phyloP scores from a whole-genome alignment of 1,140 invertebrate genomes.

The Aphis craccivora region DNA sequence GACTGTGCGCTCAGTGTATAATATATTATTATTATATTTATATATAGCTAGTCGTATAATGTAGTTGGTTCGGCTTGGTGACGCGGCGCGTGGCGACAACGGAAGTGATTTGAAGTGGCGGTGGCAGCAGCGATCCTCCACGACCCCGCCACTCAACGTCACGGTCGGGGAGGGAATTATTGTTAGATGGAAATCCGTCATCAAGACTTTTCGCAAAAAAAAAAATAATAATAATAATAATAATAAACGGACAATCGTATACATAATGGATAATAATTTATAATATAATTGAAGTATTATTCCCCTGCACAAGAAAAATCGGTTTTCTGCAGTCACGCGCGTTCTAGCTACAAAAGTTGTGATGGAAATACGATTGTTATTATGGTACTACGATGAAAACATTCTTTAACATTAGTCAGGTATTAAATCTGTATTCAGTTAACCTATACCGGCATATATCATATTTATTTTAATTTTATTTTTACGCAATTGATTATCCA shows the following conservation, averaged over 20 bases:
- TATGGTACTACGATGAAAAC: too few relatives aligned
- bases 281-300: background rate
- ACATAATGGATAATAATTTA: slow-evolving; percentile 6
- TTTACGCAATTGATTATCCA: background rate
- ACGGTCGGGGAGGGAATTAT: background rate
- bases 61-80: background rate
- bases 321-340: background rate
- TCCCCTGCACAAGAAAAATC: background rate
- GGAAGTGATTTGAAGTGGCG: slow-evolving; percentile 20
- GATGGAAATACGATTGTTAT: too few relatives aligned
- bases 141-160: background rate
- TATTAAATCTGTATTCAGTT: too few relatives aligned
- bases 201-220: background rate
- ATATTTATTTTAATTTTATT: background rate
- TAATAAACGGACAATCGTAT: background rate
- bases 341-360: background rate
- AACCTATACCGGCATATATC: too few relatives aligned
- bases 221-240: background rate
- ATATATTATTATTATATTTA: background rate
- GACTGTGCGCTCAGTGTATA: background rate
- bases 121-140: background rate
- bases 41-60: background rate
- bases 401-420: too few relatives aligned
- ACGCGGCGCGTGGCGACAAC: slow-evolving; percentile 29
- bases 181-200: background rate